Evolutionary conservation across 2,113 vertebrate genomes (phyloP).

Genomic region (Motacilla alba): DNA sequence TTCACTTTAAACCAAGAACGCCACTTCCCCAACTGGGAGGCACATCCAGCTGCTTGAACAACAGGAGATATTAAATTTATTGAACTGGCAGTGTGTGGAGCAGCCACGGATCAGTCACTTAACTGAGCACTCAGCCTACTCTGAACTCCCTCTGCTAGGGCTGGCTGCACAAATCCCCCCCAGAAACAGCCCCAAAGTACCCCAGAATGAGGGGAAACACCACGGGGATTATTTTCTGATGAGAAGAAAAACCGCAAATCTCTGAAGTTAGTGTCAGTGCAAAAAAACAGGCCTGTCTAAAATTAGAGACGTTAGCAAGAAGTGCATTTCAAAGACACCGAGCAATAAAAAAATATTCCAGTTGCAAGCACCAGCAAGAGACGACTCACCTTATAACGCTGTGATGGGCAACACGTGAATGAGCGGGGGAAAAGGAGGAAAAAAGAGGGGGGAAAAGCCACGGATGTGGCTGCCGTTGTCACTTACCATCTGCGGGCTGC

Average conservation of each 20-base stretch:
- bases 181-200: background rate
- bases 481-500: conserved; percentile 95
- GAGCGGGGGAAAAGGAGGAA: accelerated
- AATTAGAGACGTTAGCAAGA: background rate
- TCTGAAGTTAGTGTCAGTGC: accelerated
- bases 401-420: accelerated
- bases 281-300: background rate
- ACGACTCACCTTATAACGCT: background rate
- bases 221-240: accelerated
- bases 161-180: background rate
- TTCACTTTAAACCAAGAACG: background rate
- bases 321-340: accelerated
- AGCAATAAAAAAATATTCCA: background rate
- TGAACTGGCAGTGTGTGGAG: background rate
- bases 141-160: background rate
- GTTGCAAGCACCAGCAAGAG: background rate
- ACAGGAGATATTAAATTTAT: background rate
- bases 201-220: accelerated
- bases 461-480: accelerated
- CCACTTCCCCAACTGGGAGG: background rate
- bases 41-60: background rate
- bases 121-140: background rate
- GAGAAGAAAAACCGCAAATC: accelerated
- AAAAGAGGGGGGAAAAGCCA: accelerated
- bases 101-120: background rate